phyloP scores from a whole-genome alignment of 2,888 invertebrate species.

The Cheilosia variabilis region DNA sequence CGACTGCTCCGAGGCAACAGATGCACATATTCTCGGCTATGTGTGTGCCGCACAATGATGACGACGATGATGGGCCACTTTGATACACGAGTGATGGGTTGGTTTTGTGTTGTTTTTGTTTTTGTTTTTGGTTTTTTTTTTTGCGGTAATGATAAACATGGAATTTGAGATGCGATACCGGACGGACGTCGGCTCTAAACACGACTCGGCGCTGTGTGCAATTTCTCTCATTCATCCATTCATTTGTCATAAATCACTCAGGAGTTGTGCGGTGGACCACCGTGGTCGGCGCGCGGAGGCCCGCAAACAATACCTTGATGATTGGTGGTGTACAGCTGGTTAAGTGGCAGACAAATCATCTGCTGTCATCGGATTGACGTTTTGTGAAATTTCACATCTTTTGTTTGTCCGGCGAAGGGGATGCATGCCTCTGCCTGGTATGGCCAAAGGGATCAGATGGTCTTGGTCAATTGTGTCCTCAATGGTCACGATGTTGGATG shows the following conservation, averaged over 20 bases:
- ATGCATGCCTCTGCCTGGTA: conserved; percentile 1
- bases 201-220: conserved; percentile 40
- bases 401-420: conserved; percentile 16
- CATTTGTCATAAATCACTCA: conserved; percentile 75
- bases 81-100: conserved; percentile 65
- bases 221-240: conserved; percentile 68
- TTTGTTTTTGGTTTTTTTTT: no score
- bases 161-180: conserved; percentile 64
- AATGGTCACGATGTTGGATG: conserved; percentile 61
- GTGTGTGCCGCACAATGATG: conserved; percentile 12
- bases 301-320: conserved; percentile 50
- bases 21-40: conserved; percentile 38
- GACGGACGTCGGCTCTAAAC: conserved; percentile 29
- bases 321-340: conserved; percentile 61
- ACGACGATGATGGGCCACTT: conserved; percentile 69
- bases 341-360: conserved; percentile 74
- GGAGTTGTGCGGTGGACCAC: conserved; percentile 65
- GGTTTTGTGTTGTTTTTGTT: not conserved
- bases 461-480: conserved; percentile 44
- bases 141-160: conserved; percentile 54
- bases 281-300: conserved; percentile 38
- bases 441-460: conserved; percentile 47
- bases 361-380: conserved; percentile 73
- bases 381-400: conserved; percentile 68
- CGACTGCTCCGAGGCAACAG: conserved; percentile 61